Evolutionary conservation across 53 echinoderm and acorn worm species (phyloP).

Genomic region (Pentamera pediparva): DNA sequence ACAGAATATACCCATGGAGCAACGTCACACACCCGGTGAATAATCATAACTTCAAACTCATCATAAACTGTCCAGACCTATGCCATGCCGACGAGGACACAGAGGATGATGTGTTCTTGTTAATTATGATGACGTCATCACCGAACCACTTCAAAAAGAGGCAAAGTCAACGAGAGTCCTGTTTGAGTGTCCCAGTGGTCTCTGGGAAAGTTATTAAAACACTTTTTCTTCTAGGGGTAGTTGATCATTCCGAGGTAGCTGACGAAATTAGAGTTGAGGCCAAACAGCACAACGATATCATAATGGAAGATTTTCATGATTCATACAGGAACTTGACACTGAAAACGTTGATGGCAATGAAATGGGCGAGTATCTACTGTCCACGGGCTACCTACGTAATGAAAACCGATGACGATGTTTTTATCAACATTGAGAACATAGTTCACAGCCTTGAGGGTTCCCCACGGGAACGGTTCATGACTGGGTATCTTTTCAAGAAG

Average conservation of each 20-base stretch:
- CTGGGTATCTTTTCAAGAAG: not conserved
- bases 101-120: not conserved
- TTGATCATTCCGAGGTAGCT: not conserved
- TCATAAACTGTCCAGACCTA: conserved; percentile 6
- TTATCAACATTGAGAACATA: conserved; percentile 32
- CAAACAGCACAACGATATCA: conserved; percentile 33
- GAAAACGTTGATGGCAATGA: conserved; percentile 60
- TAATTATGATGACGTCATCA: conserved; percentile 2
- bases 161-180: not conserved
- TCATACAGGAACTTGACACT: conserved; percentile 55
- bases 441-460: conserved; percentile 1
- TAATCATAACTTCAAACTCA: not conserved
- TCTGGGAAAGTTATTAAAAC: conserved; percentile 1
- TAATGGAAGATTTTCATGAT: conserved; percentile 50
- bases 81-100: not conserved
- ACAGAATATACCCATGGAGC: too few relatives aligned
- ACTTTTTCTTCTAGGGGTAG: not conserved
- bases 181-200: not conserved
- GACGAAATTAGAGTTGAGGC: conserved; percentile 11
- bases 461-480: not conserved
- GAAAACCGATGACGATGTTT: conserved; percentile 59
- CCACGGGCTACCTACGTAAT: conserved; percentile 34
- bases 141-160: not conserved
- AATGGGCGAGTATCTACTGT: conserved; percentile 56
- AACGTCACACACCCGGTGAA: not conserved